A percentile compares a stretch with the other conserved stretches of the same genome.
These are phyloP conservation scores for Macaria notata DNA, from an alignment of 2,888 invertebrate species.

Conservation along the genomic window DNA sequence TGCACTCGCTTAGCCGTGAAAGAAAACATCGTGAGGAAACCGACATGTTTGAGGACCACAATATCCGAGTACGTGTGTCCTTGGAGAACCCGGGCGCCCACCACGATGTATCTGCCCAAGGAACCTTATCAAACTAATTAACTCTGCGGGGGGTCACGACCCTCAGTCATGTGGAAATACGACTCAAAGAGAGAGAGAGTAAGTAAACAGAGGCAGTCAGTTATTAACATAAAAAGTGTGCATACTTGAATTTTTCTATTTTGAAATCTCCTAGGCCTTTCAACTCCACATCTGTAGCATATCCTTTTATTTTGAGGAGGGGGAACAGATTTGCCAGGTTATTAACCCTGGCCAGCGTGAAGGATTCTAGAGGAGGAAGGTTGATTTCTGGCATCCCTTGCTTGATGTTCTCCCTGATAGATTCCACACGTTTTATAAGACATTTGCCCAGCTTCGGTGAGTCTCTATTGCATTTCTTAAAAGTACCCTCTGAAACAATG, in stretches of 20 bases:
- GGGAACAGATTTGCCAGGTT: not conserved
- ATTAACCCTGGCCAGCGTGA: not conserved
- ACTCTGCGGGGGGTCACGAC: too few species aligned
- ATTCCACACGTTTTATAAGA: not conserved
- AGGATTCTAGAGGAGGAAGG: conserved; percentile 3
- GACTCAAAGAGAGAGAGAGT: too few species aligned
- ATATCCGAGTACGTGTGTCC: too few species aligned
- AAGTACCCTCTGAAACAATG: not conserved
- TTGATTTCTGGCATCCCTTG: not conserved
- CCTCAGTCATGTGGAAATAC: too few species aligned
- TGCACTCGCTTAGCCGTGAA: too few species aligned
- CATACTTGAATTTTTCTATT: conserved; percentile 3
- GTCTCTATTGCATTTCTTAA: not conserved
- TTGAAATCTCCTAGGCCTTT: not conserved
- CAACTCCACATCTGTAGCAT: not conserved
- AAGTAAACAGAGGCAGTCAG: too few species aligned
- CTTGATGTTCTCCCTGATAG: not conserved
- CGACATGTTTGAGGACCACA: too few species aligned
- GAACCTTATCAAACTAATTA: too few species aligned
- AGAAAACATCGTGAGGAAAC: too few species aligned
- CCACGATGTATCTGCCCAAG: too few species aligned
- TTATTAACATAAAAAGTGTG: too few species aligned
- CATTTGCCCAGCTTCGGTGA: not conserved
- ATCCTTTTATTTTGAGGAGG: not conserved
- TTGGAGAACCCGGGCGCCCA: too few species aligned